Base-by-base conservation (phyloP, 23 tunicate genomes). In the Ciona savignyi region DNA sequence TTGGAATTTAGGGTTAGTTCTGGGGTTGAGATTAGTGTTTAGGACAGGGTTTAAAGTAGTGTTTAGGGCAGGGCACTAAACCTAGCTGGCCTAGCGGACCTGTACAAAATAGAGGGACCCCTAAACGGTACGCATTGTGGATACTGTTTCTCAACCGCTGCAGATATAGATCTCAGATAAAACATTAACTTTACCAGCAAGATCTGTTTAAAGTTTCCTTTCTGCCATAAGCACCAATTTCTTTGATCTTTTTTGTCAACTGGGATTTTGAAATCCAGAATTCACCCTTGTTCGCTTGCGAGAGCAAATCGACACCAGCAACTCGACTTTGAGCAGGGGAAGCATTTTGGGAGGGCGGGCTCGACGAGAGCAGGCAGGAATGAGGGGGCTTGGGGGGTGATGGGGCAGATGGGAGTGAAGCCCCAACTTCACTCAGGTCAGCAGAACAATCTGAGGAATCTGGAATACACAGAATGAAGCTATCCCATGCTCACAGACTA, bases 211-310 rank as follows among this genome's bases (percentile, higher is more conserved):
- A 42, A 28, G 88, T 83, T 34, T 83, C 89, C 69, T 79, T 89
- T 63, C 83, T 78, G 0, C 76, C 77, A 70, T 89, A 83, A 29
- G 72, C 78, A 15, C 90, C 89, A 32, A 89, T 83, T 78, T 89
- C 96, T 74, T 83, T 89, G 24, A 86, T 84, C 51, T 78, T 78
- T 51, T 75, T 74, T 21, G 26, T 25, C 26, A 89, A 19, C 63
- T 89, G 85, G 30, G 77, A 71, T 65, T 89, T 89, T n/a, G 89
- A 78, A 27, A 89, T 89, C 77, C 70, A 74, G 66, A 33, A 67
- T n/a, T 75, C 80, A 15, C 75, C 70, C 51, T 48, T 73, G 62
- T 80, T 70, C 42, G 19, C 29, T 19, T 33, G 63, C 24, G 76
- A 25, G 9, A 51, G 26, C 29, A 72, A 6, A 27, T 48, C 34